Conservation (phyloP, 2,797 vertebrate species). For the Cuculus canorus region DNA sequence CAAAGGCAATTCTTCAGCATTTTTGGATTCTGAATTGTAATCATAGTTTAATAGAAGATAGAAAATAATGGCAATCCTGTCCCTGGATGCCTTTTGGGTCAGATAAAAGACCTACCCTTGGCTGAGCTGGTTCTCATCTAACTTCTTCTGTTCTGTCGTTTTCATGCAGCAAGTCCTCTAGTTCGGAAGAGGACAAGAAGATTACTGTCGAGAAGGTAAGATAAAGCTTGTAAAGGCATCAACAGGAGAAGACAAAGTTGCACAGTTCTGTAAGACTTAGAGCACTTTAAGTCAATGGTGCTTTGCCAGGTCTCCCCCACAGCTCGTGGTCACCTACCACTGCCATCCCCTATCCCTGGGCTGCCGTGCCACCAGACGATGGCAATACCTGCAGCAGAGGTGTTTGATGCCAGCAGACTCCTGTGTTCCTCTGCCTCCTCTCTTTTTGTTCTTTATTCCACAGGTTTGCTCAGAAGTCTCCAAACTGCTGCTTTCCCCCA, state of each 20-base stretch:
- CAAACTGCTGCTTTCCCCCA: constrained; percentile 11
- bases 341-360: background rate
- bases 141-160: background rate
- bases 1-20: background rate
- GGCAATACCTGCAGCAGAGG: background rate
- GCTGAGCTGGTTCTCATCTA: background rate
- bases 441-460: background rate
- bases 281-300: background rate
- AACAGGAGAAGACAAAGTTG: too few species aligned
- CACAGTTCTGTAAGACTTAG: background rate
- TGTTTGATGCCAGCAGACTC: rapidly evolving
- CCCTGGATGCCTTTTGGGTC: background rate
- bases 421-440: rapidly evolving
- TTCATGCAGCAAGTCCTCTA: background rate
- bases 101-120: background rate
- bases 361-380: rapidly evolving
- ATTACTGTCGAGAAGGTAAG: background rate
- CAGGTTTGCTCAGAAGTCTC: constrained; percentile 52
- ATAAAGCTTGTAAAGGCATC: background rate
- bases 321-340: rapidly evolving
- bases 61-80: background rate
- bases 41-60: background rate
- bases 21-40: background rate
- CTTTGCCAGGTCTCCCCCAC: background rate
- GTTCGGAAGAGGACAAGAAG: background rate